Evolutionary conservation across 92 coral and sea anemone genomes (phyloP).

Genomic region (Actinostola sp.): DNA sequence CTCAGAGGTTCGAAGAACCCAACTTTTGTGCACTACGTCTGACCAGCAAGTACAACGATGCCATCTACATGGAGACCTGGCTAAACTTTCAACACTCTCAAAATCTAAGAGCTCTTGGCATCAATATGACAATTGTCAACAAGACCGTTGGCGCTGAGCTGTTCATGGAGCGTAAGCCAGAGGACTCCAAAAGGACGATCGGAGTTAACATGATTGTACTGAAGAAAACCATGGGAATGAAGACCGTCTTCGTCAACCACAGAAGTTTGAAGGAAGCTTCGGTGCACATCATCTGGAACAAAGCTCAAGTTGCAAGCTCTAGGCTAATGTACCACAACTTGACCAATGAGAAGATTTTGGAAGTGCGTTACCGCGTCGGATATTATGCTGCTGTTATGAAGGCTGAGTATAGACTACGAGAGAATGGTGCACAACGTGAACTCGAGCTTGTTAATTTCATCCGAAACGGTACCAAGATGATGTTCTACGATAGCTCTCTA

Average conservation of each 20-base stretch:
- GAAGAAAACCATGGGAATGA: slow-evolving; percentile 65
- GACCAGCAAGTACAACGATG: slow-evolving; percentile 64
- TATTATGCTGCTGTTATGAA: slow-evolving; percentile 60
- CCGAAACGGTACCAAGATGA: slow-evolving; percentile 66
- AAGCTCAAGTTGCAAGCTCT: slow-evolving; percentile 47
- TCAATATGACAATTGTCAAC: slow-evolving; percentile 70
- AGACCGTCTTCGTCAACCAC: slow-evolving; percentile 49
- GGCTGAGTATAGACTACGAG: slow-evolving; percentile 28
- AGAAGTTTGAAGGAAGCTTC: slow-evolving; percentile 58
- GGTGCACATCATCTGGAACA: slow-evolving; percentile 69
- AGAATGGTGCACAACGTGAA: slow-evolving; percentile 47
- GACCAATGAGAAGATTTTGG: slow-evolving; percentile 44
- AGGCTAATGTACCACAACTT: slow-evolving; percentile 44
- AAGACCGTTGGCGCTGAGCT: slow-evolving; percentile 50
- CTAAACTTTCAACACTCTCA: slow-evolving; percentile 36
- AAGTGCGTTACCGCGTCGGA: slow-evolving; percentile 59
- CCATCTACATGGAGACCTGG: slow-evolving; percentile 72
- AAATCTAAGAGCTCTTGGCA: slow-evolving; percentile 39
- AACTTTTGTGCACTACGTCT: slow-evolving; percentile 41
- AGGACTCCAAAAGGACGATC: slow-evolving; percentile 45
- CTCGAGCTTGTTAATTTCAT: slow-evolving; percentile 40
- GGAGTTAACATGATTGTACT: slow-evolving; percentile 67
- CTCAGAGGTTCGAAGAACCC: slow-evolving; percentile 47
- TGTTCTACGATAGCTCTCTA: slow-evolving; percentile 54
- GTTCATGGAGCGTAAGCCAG: slow-evolving; percentile 61